Evolutionary conservation across 2,113 vertebrate genomes (phyloP).

Genomic region (Chionomys nivalis): DNA sequence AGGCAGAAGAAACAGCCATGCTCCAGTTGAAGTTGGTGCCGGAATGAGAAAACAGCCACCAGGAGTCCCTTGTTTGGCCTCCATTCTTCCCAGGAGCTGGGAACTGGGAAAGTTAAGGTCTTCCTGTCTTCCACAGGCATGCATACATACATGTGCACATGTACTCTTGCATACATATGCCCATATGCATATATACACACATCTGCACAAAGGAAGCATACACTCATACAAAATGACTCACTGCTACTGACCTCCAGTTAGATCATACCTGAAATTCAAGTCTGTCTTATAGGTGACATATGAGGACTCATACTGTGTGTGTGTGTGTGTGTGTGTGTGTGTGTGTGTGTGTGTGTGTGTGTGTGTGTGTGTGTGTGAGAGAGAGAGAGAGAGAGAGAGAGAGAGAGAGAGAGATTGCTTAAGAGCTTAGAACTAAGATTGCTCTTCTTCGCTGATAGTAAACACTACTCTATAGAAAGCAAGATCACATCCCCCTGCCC

Average conservation of each 20-base stretch:
- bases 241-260: not conserved
- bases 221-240: not conserved
- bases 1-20: not conserved
- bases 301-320: not conserved
- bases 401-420: not conserved
- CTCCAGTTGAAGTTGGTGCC: not conserved
- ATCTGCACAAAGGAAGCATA: not conserved
- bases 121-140: not conserved
- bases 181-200: not conserved
- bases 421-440: not conserved
- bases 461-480: not conserved
- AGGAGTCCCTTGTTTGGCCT: not conserved
- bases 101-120: not conserved
- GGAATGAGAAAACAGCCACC: not conserved
- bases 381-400: not conserved
- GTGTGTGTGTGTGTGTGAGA: not conserved
- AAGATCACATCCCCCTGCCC: not conserved
- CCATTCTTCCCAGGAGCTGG: not conserved
- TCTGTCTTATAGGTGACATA: not conserved
- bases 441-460: not conserved
- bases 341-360: not conserved
- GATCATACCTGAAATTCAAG: not conserved
- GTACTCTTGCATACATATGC: accelerated
- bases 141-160: not conserved
- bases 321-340: not conserved